Conservation (phyloP, 2,113 vertebrate species). For the Cisticola juncidis region DNA sequence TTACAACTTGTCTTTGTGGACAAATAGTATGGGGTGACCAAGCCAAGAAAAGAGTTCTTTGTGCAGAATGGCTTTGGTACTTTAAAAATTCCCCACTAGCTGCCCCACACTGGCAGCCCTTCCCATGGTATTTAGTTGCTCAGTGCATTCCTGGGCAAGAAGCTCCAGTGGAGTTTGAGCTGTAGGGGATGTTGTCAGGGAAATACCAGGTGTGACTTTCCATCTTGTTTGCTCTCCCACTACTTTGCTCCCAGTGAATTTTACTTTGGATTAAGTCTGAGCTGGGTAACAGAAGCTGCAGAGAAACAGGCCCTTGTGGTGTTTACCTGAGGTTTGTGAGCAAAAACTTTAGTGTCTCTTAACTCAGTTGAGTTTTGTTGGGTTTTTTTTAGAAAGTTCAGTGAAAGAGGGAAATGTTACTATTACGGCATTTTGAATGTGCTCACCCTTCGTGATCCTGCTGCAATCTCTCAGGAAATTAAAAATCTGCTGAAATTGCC, state of each 20-base stretch:
- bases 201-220: not conserved
- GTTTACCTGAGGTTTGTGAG: not conserved
- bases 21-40: not conserved
- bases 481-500: slow-evolving; percentile 47
- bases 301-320: not conserved
- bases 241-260: not conserved
- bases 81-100: not conserved
- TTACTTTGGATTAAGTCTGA: not conserved
- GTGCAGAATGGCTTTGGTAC: not conserved
- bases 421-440: not conserved
- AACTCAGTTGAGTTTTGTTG: not conserved
- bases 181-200: not conserved
- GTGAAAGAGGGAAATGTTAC: not conserved
- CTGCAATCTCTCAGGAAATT: slow-evolving; percentile 47
- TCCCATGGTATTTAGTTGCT: not conserved
- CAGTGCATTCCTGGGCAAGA: not conserved
- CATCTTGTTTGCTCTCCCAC: not conserved
- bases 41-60: not conserved
- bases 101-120: not conserved
- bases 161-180: not conserved
- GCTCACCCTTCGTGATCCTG: not conserved
- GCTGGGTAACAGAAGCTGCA: not conserved
- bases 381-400: not conserved
- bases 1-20: not conserved
- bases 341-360: not conserved